Evolutionary conservation across 2,113 vertebrate genomes (phyloP).

Genomic region (Mola mola): DNA sequence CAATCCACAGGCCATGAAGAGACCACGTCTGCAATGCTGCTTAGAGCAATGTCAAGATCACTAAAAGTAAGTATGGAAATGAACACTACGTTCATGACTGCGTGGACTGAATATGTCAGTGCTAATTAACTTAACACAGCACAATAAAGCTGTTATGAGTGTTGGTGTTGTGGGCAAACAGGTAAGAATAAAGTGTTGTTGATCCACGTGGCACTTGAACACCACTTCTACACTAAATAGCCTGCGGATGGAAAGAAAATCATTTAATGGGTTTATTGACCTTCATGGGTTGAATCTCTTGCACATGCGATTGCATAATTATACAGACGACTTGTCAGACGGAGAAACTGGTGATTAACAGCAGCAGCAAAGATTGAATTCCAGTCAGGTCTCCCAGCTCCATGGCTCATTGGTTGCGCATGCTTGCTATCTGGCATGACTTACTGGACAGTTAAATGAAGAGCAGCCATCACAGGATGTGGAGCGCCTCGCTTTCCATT

Average conservation of each 20-base stretch:
- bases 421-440: background rate
- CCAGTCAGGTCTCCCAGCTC: constrained; percentile 2
- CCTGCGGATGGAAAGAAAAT: background rate
- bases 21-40: constrained; percentile 41
- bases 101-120: constrained; percentile 70
- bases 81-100: constrained; percentile 51
- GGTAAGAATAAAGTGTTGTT: constrained; percentile 33
- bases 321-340: too few relatives aligned
- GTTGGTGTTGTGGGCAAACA: constrained; percentile 38
- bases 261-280: background rate
- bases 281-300: background rate
- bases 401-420: background rate
- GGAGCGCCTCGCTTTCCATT: too few relatives aligned
- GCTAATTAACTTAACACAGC: constrained; percentile 60
- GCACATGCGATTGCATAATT: background rate
- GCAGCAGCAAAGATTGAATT: constrained; percentile 3
- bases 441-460: background rate
- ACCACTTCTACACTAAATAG: background rate
- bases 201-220: constrained; percentile 3
- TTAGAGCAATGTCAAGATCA: constrained; percentile 69
- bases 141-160: constrained; percentile 57
- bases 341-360: too few relatives aligned
- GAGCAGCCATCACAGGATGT: too few relatives aligned
- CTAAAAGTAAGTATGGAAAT: constrained; percentile 63
- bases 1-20: constrained; percentile 33